Base-by-base conservation (phyloP, 1,140 invertebrate species). In the Triops longicaudatus region DNA sequence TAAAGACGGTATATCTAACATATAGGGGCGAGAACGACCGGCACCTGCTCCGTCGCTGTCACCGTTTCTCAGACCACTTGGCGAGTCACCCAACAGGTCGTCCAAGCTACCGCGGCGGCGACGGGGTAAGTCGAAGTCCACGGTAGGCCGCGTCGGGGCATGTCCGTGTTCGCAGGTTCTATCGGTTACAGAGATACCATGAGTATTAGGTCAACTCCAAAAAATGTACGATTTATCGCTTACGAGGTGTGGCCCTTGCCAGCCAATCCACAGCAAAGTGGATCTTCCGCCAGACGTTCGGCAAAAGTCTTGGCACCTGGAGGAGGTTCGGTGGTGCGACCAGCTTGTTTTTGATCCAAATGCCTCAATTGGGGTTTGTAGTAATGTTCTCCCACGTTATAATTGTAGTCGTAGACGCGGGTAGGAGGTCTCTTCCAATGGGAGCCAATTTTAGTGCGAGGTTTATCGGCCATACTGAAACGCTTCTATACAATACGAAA, bases 371-470 rank as follows among this genome's bases (percentile, higher is more conserved):
- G 79, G 4, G 79, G 80, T n/a, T 80, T 79, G 76, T 80, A 80
- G 44, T 80, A 80, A 14, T 73, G 73, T 28, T 79, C 77, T 0
- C 77, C 80, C 1, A 78, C 73, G 37, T 80, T 72, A 28, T 80
- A 78, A 41, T 80, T 80, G 77, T 80, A 80, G 63, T 80, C 77
- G 72, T 80, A 80, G 72, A 79, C 79, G 82, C 89, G 88, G 17
- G 72, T 79, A 4, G 76, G 75, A 6, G 77, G 77, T 43, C 77
- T 73, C 42, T 78, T 78, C 77, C 77, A 78, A 43, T 77, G 28
- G 72, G 76, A 77, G 41, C 76, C 76, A 73, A 77, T 43, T 74
- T 72, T 74, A 17, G 42, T 28, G 14, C 26, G 37, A 43, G 76
- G 71, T 77, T 77, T 77, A 4, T 77, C 76, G 26, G 76, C 28